Base-by-base conservation (phyloP, 2,113 vertebrate species). In the Calidris pugnax region DNA sequence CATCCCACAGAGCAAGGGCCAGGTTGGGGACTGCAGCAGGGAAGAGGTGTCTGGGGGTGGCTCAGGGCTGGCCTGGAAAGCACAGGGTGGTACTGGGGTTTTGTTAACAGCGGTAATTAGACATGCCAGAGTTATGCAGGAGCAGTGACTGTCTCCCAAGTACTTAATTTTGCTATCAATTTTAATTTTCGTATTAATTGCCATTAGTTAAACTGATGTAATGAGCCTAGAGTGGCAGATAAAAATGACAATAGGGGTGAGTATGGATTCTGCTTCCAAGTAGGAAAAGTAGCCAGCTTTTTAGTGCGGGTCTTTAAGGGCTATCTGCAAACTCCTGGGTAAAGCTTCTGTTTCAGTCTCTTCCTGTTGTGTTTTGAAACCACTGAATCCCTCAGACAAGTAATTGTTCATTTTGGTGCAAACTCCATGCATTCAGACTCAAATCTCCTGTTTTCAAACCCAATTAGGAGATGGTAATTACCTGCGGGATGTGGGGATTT, bases 401-500 rank as follows among this genome's bases (percentile, higher is more conserved):
- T 93, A 90, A 82, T 94, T 90, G 91, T 93, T 93, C 63, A 75
- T 94, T 97, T 96, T 91, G 92, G 90, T 93, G 91, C 67, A 74
- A 95, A 64, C 75, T 78, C 82, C 47, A 37, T 91, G 87, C 80
- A 60, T 95, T 96, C 96, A 96, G 95, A 88, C 82, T 97, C 90
- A 95, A 96, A 91, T 95, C 89, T 87, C 39, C 85, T 95, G 96
- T 97, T 97, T 97, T 96, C 96, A 98, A 96, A 98, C 85, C 97
- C 96, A 98, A 97, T 98, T 98, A 98, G 97, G 92, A 97, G 76
- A 96, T 97, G 96, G 95, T 98, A 98, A 98, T 98, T 98, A 98
- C 98, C 95, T 98, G 81, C 33, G 98, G 98, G 98, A 97, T 5
- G 22, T 56, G 30, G 97, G 97, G 98, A 97, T 71, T 97, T 97